These are phyloP conservation scores for Blastobasis adustella DNA, from an alignment of 2,888 invertebrate species.

Conservation along the genomic window DNA sequence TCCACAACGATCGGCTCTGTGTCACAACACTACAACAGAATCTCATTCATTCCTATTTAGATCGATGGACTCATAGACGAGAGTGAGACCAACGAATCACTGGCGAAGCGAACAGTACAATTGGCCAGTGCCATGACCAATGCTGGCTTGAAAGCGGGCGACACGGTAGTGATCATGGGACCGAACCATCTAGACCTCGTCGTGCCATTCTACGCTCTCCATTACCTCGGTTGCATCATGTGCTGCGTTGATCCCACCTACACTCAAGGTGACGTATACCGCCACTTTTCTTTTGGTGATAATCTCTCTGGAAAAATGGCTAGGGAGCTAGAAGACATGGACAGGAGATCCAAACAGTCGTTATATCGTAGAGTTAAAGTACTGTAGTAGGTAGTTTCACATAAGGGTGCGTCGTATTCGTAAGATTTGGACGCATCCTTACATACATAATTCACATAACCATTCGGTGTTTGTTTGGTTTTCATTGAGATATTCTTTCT, in stretches of 20 bases:
- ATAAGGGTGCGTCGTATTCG: background rate
- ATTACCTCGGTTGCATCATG: conserved; percentile 29
- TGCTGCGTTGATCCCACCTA: conserved; percentile 30
- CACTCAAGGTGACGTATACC: conserved; percentile 16
- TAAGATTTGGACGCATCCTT: background rate
- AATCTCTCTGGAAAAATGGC: background rate
- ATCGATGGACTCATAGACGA: conserved; percentile 32
- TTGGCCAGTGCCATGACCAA: conserved; percentile 35
- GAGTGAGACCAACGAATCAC: conserved; percentile 32
- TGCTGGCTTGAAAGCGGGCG: conserved; percentile 29
- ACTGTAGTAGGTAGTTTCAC: background rate
- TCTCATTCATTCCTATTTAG: conserved; percentile 12
- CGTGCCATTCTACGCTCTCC: conserved; percentile 37
- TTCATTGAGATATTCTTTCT: background rate
- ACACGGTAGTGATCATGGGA: conserved; percentile 32
- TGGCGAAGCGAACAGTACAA: conserved; percentile 26
- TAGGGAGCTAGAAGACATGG: background rate
- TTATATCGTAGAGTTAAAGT: background rate
- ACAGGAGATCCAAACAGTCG: background rate
- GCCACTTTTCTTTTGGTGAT: too few species aligned
- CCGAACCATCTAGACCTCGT: conserved; percentile 33
- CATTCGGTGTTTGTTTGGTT: background rate
- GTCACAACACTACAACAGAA: too few species aligned
- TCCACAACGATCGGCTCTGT: too few species aligned
- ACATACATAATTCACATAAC: background rate